Base-by-base conservation (phyloP, 2,113 vertebrate species). In the Microcebus griseorufus region DNA sequence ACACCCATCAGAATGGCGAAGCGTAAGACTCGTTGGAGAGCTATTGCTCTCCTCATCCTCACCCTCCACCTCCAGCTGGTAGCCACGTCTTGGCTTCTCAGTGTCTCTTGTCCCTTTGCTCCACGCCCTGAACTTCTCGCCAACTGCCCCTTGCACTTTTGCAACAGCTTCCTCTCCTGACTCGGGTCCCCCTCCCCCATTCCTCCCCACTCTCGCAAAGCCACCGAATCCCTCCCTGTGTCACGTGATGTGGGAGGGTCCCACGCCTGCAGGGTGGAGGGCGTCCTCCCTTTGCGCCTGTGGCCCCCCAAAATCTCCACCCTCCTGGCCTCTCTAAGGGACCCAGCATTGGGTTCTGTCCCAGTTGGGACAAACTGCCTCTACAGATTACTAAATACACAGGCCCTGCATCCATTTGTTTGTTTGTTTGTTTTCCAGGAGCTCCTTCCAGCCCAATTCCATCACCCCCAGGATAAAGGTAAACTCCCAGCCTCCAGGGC, bases 11-110 rank as follows among this genome's bases (percentile, higher is more conserved):
- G 29, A 69, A 37, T 12, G 67, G 34, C 64, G 23, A 22, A 70
- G 17, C 2, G 0, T 14, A 2, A 37, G n/a, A 69, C 48, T 12
- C 5, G 0, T 37, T 18, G 42, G 23, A 5, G 17, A 60, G 17
- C n/a, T 32, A 0, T 34, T 37, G 0, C 45, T 51, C 1, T 0
- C 3, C 18, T 14, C 70, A 10, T 22, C n/a, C 53, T 90, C 32
- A 9, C 12, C 53, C 18, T 9, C 58, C n/a, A 9, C n/a, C 6
- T 48, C 37, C 32, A 65, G 34, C 48, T 88, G 20, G 39, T 13
- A 67, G 11, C 55, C 25, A 0, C 2, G 0, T n/a, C 34, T 27
- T 29, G 34, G 3, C 29, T n/a, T 60, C 55, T 67, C n/a, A 8
- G 5, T n/a, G 13, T 75, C 60, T 55, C 55, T 1, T 6, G 22